Base-by-base conservation (phyloP, 2,888 invertebrate genomes). In the Xylota segnis region DNA sequence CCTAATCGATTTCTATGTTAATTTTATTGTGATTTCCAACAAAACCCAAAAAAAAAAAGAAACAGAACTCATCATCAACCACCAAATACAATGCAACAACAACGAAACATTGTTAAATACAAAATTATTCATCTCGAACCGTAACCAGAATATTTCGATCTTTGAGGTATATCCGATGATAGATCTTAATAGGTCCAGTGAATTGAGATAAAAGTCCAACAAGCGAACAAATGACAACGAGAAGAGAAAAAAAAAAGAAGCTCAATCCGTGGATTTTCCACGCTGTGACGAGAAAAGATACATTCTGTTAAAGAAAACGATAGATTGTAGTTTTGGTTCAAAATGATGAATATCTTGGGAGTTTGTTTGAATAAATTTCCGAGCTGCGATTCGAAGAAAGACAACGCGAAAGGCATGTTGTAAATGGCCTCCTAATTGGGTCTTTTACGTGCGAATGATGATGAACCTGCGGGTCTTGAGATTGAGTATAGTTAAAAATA, bases 1-100 rank as follows among this genome's bases (percentile, higher is more conserved):
- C 65, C 56, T 81, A 76, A 84, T 84, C 84, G 75, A 84, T 84
- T 84, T 81, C 65, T 84, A 84, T 84, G 81, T 45, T 84, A 84
- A 84, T 84, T 84, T 84, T 66, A 71, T 76, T 71, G 54, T 79
- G 70, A 76, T 66, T 81, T 75, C 43, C 47, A 71, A 66, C 75
- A 71, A 70, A 75, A 65, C 40, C 12, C 16, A 27, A 14, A 7
- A 43, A n/a, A 63, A 37, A 66, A 58, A 61, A 63, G 50, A 10
- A 50, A 43, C n/a, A n/a, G n/a, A 29, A 23, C 14, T 16, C 9
- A 34, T 6, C 43, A 14, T 43, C 43, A 14, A 58, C 14, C 29
- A 2, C 16, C 0, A 12, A 32, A 16, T 16, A 54, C 4, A 65
- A 47, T n/a, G 10, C 14, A 47, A 66, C 16, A 59, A 50, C 32